These are phyloP conservation scores for Irena cyanogastra DNA, from an alignment of 2,113 vertebrate genomes.

Conservation along the genomic window DNA sequence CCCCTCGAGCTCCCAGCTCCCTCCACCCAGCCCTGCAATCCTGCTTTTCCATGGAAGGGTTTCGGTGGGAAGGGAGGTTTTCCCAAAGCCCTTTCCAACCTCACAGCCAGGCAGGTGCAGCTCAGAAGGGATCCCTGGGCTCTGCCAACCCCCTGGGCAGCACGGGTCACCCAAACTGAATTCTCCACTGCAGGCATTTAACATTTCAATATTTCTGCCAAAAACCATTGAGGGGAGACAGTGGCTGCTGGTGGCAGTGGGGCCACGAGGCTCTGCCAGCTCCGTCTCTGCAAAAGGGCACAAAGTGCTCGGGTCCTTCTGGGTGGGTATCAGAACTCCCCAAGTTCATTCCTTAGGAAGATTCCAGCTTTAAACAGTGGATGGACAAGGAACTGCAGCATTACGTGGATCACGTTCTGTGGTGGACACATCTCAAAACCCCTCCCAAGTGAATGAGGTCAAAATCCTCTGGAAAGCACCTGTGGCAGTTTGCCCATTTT, in stretches of 20 bases:
- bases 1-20: background rate
- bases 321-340: background rate
- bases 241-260: accelerated
- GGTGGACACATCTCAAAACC: background rate
- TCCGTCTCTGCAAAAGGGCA: background rate
- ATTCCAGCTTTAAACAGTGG: background rate
- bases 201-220: background rate
- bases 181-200: background rate
- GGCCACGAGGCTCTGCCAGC: background rate
- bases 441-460: background rate
- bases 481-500: background rate
- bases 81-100: background rate
- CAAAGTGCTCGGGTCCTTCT: background rate
- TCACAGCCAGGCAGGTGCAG: background rate
- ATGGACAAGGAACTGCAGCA: background rate
- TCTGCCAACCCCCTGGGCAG: background rate
- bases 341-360: background rate
- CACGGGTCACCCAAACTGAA: accelerated
- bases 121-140: background rate
- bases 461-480: background rate
- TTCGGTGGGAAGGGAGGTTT: background rate
- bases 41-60: accelerated
- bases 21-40: background rate
- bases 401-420: background rate
- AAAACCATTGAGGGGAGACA: background rate